phyloP scores from a whole-genome alignment of 1,140 invertebrate species.

The Arion vulgaris region DNA sequence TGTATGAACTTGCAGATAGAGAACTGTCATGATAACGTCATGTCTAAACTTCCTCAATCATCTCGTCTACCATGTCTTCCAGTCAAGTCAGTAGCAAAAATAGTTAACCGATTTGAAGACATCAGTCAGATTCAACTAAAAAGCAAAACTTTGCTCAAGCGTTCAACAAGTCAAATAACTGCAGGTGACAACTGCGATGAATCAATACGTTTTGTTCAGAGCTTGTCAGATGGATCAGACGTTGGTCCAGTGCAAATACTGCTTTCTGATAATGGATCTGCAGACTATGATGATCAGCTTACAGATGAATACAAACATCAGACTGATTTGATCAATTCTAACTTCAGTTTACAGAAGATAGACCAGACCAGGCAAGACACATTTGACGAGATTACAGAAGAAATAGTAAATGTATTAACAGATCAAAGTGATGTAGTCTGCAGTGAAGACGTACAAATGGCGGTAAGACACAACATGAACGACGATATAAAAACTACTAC shows the following conservation, averaged over 20 bases:
- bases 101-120: constrained; percentile 1
- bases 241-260: not conserved
- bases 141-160: not conserved
- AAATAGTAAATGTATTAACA: not conserved
- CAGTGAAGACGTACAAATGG: not conserved
- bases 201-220: not conserved
- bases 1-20: not conserved
- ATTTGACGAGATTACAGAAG: not conserved
- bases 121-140: not conserved
- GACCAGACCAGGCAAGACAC: not conserved
- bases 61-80: not conserved
- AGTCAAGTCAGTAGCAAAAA: not conserved
- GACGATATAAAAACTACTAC: not conserved
- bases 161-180: not conserved
- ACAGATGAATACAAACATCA: not conserved
- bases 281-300: not conserved
- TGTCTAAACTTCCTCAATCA: not conserved
- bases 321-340: not conserved
- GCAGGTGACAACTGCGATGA: not conserved
- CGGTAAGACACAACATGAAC: not conserved
- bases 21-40: not conserved
- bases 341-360: not conserved
- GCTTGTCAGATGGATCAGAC: not conserved
- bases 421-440: not conserved
- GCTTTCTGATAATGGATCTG: not conserved